Conservation (phyloP, 1,140 invertebrate genomes). For the Tetramorium parvispinum region DNA sequence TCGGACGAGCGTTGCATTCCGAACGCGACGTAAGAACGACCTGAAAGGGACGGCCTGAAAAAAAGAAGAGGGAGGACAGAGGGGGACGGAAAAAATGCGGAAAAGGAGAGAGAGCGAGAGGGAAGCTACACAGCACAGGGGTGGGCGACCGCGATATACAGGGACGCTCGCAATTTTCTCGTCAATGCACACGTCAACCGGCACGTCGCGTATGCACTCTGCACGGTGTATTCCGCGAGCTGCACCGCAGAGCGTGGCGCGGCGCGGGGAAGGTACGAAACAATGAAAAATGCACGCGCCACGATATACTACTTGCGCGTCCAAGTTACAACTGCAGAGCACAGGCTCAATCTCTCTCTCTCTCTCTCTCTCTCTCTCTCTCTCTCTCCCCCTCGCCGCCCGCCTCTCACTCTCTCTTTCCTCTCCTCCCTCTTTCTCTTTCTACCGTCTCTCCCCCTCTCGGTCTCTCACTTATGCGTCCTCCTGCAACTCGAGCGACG, state of each 20-base stretch:
- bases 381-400: background rate
- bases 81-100: slow-evolving; percentile 23
- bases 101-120: background rate
- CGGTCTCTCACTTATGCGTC: slow-evolving; percentile 53
- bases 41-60: slow-evolving; percentile 30
- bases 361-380: background rate
- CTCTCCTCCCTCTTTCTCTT: background rate
- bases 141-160: slow-evolving; percentile 48
- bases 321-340: slow-evolving; percentile 65
- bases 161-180: slow-evolving; percentile 73
- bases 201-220: slow-evolving; percentile 62
- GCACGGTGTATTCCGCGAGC: slow-evolving; percentile 51
- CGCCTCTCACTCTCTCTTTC: background rate
- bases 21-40: slow-evolving; percentile 27
- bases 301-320: slow-evolving; percentile 71
- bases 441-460: background rate
- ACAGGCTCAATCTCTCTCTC: slow-evolving; percentile 24
- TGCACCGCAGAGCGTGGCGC: slow-evolving; percentile 26
- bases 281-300: slow-evolving; percentile 77
- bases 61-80: background rate
- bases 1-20: slow-evolving; percentile 16
- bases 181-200: slow-evolving; percentile 69
- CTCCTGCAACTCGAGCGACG: slow-evolving; percentile 29
- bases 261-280: slow-evolving; percentile 60
- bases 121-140: background rate